Evolutionary conservation across 2,888 invertebrate species (phyloP).

Genomic region (Perizoma flavofasciatum): DNA sequence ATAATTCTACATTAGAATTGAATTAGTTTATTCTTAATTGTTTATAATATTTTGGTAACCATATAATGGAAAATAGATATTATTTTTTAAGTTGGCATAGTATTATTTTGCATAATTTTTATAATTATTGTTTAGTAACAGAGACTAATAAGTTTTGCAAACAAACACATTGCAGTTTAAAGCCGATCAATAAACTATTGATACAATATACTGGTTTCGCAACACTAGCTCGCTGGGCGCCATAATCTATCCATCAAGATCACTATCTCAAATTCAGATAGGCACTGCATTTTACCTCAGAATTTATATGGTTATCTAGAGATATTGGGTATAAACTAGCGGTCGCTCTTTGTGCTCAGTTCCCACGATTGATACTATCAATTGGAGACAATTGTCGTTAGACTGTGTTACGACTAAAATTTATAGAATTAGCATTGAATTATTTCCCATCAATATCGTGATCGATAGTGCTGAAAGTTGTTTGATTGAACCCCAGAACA

Average conservation of each 20-base stretch:
- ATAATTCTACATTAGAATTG: no score
- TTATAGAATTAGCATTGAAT: conserved; percentile 26
- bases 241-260: conserved; percentile 72
- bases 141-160: no score
- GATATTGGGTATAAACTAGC: conserved; percentile 53
- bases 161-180: conserved; percentile 1
- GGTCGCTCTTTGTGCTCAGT: conserved; percentile 60
- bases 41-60: no score
- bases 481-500: no score
- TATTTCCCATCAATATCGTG: conserved; percentile 28
- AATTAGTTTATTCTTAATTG: no score
- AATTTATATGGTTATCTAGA: conserved; percentile 59
- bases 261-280: conserved; percentile 64
- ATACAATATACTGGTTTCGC: conserved; percentile 40
- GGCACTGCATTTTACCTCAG: conserved; percentile 58
- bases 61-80: no score
- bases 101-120: no score
- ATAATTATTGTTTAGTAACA: no score
- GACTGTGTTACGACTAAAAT: conserved; percentile 29
- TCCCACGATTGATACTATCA: conserved; percentile 59
- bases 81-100: no score
- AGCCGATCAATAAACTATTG: conserved; percentile 26
- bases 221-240: conserved; percentile 48
- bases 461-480: neutral
- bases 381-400: conserved; percentile 58